Base-by-base conservation (phyloP, 1,140 invertebrate species). In the Tetranychus cinnabarinus region DNA sequence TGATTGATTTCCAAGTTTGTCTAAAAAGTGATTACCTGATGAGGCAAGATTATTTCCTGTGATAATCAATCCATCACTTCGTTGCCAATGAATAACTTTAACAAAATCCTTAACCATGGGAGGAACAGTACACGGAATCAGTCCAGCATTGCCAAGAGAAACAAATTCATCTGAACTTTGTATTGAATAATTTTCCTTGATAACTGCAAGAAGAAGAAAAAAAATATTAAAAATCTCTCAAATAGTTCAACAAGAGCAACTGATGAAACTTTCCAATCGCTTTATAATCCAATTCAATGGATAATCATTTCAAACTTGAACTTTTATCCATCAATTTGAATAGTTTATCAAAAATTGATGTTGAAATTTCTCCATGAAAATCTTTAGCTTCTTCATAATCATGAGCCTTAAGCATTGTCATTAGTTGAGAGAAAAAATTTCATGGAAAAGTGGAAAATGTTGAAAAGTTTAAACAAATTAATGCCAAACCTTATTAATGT, bases 161-260 rank as follows among this genome's bases (percentile, higher is more conserved):
- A 89, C 85, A 73, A 86, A 84, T 74, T 88, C 86, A 69, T 90
- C 86, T 72, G 88, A 86, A 81, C 88, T 86, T 72, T 85, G 81
- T 46, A 89, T 82, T 67, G 87, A 83, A 76, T 86, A 89, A 68
- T 83, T 81, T 69, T 85, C 81, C 69, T 84, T 84, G 62, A 89
- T 78, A 67, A 88, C 87, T 91, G 23, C 37, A 10, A 36, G 12
- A 1, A 56, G 35, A 56, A 13, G 8, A n/a, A 31, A 23, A 23
- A 52, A 52, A 52, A 52, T 23, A 7, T 52, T 47, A 2, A 3
- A n/a, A 3, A 15, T 47, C 13, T 15, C 23, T 15, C 23, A 15
- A 47, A 8, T n/a, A 47, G 46, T 47, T 47, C 13, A n/a, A 47
- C 46, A 47, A 33, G 50, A n/a, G 7, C 8, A 52, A 52, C n/a